Evolutionary conservation across 2,797 vertebrate genomes (phyloP).

Genomic region (Neoniphon sammara): DNA sequence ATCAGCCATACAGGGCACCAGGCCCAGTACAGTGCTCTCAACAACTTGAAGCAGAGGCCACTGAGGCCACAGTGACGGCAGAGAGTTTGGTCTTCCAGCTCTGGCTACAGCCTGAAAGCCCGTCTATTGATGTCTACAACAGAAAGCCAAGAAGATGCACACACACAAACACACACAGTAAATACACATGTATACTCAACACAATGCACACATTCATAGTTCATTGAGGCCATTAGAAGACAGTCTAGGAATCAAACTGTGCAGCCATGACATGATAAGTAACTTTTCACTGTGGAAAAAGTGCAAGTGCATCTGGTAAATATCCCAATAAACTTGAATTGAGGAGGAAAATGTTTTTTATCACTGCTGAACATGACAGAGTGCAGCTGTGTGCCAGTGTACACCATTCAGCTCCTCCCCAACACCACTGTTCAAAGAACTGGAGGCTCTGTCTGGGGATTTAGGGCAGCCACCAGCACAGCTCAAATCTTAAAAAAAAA

Average conservation of each 20-base stretch:
- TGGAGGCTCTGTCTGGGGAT: conserved; percentile 71
- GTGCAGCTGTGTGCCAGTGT: conserved; percentile 70
- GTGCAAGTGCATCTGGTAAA: conserved; percentile 53
- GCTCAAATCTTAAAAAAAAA: conserved; percentile 67
- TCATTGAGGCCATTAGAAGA: conserved; percentile 38
- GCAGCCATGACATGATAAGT: conserved; percentile 59
- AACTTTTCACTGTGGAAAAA: conserved; percentile 45
- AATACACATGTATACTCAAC: neutral
- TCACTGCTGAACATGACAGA: conserved; percentile 71
- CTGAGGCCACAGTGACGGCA: conserved; percentile 5
- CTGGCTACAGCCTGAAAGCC: neutral
- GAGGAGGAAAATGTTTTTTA: conserved; percentile 57
- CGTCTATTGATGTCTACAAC: neutral
- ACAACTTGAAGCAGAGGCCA: conserved; percentile 1
- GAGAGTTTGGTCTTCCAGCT: neutral
- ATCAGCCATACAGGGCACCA: conserved; percentile 10
- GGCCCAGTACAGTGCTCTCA: conserved; percentile 20
- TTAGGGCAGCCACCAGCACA: conserved; percentile 69
- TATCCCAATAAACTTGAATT: conserved; percentile 63
- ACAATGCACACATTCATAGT: conserved; percentile 10
- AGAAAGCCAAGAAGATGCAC: neutral
- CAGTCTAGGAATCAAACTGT: conserved; percentile 35
- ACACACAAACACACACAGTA: conserved; percentile 15
- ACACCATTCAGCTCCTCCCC: conserved; percentile 60
- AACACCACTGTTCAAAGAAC: conserved; percentile 71